Conservation (phyloP, 2,888 invertebrate species). For the Macropis europaea region DNA sequence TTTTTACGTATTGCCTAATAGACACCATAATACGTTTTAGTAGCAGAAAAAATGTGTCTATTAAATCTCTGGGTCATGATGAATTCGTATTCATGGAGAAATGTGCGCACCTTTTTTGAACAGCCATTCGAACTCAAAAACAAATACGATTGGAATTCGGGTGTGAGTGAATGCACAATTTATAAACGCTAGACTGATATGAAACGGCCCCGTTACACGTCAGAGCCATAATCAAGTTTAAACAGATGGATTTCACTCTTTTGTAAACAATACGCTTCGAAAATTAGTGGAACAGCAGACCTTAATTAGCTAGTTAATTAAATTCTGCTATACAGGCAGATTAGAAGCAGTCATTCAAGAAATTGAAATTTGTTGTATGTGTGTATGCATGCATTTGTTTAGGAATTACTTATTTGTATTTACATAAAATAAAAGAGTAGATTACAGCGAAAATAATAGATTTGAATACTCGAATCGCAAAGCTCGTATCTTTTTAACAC, state of each 20-base stretch:
- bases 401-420: too few species aligned
- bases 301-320: conserved; percentile 5
- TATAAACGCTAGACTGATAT: conserved; percentile 13
- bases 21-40: neutral
- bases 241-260: conserved; percentile 13
- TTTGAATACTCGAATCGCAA: too few species aligned
- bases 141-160: neutral
- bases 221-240: conserved; percentile 19
- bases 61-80: neutral
- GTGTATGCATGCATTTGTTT: too few species aligned
- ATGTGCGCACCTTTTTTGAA: neutral
- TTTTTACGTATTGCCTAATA: neutral
- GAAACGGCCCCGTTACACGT: conserved; percentile 1
- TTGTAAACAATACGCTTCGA: conserved; percentile 5
- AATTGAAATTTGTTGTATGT: too few species aligned
- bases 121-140: neutral
- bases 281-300: neutral
- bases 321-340: neutral
- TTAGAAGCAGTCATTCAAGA: neutral
- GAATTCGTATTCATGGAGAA: neutral
- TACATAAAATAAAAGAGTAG: too few species aligned
- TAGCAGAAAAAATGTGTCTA: neutral
- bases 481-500: too few species aligned
- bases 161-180: conserved; percentile 10
- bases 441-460: too few species aligned